Base-by-base conservation (phyloP, 1,140 invertebrate genomes). In the Drosophila pseudoananassae region DNA sequence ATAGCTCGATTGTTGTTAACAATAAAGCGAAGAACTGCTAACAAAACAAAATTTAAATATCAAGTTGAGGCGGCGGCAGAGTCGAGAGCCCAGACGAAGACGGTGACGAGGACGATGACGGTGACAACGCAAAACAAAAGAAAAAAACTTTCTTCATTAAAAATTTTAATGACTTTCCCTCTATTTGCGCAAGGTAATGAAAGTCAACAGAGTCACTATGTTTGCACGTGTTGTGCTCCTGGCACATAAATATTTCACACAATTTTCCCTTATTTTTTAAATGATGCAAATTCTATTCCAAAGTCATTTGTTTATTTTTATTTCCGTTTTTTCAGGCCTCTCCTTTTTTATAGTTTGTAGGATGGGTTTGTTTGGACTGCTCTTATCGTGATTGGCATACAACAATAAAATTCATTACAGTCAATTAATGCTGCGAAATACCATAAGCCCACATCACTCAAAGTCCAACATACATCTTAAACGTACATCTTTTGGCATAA, bases 81-180 rank as follows among this genome's bases (percentile, higher is more conserved):
- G 72, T 57, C 56, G 69, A 58, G 46, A 46, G 46, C 65, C 51
- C 56, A 47, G 47, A 69, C 45, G 56, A 51, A 20, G 56, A 15
- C 17, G 55, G 46, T 36, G 58, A 46, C 15, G 53, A 63, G 29
- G 27, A 27, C 15, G 43, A 51, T 58, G 69, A 70, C 31, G 76
- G 43, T 45, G 75, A 70, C 66, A 70, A 49, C 56, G 74, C 64
- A 50, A 74, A 85, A 82, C 79, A 85, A 88, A 85, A 76, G 66
- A 77, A 81, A 87, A 80, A 85, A 85, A 85, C 78, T 85, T 85
- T 85, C 82, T 85, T 85, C 82, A 85, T 85, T 85, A 85, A 85
- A 85, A 85, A 58, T 85, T 85, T 85, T 85, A 85, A 85, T 85
- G 82, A 85, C 82, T 85, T 85, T 87, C 60, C 68, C 69, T 85